Conservation (phyloP, 1,140 invertebrate genomes). For the Temnothorax longispinosus region DNA sequence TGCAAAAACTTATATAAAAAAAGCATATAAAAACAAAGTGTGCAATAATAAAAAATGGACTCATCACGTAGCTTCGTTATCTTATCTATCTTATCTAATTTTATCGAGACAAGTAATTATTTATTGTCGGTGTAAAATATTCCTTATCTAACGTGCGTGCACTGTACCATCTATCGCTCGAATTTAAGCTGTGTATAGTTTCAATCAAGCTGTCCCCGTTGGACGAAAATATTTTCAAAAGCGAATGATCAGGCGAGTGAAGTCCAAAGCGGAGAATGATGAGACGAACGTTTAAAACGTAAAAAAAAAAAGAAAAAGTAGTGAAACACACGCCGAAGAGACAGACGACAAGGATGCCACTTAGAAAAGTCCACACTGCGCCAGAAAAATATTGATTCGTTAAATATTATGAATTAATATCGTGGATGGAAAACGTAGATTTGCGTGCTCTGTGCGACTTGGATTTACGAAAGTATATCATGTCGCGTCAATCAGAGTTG, state of each 20-base stretch:
- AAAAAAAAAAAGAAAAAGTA: background rate
- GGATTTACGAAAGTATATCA: background rate
- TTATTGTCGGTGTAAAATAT: slow-evolving; percentile 23
- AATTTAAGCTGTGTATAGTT: slow-evolving; percentile 14
- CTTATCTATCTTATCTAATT: slow-evolving; percentile 42
- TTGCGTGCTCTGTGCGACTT: background rate
- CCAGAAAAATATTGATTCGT: slow-evolving; percentile 15
- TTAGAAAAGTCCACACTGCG: slow-evolving; percentile 45
- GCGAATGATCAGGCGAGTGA: slow-evolving; percentile 7
- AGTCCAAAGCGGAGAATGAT: slow-evolving; percentile 9
- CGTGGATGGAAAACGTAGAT: background rate
- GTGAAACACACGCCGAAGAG: slow-evolving; percentile 5
- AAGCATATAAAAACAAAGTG: background rate
- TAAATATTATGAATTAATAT: background rate
- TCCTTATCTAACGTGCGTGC: slow-evolving; percentile 33
- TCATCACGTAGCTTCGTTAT: background rate
- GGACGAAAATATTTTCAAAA: slow-evolving; percentile 31
- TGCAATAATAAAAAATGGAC: background rate
- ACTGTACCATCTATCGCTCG: background rate
- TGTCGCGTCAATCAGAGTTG: background rate
- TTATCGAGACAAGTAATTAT: slow-evolving; percentile 36
- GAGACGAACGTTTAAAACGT: background rate
- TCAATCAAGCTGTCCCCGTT: background rate
- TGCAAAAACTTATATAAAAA: background rate
- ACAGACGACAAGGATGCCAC: slow-evolving; percentile 3